Conservation (phyloP, 2,888 invertebrate genomes). For the Gortyna flavago region DNA sequence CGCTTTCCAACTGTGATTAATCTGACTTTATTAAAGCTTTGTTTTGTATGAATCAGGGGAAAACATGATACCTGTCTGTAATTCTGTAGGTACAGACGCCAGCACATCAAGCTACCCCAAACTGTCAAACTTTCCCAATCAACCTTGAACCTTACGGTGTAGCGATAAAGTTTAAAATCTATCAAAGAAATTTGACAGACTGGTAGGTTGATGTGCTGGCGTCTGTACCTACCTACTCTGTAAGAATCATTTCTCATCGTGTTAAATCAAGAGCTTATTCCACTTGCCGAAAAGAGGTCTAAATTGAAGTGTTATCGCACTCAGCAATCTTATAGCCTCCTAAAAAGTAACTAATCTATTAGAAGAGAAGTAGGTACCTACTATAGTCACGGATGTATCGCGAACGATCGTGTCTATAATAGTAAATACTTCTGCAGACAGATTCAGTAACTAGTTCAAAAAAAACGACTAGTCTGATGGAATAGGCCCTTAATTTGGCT, state of each 20-base stretch:
- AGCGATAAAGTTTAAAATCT: too few relatives aligned
- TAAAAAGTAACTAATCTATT: too few relatives aligned
- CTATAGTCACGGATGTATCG: too few relatives aligned
- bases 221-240: too few relatives aligned
- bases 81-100: too few relatives aligned
- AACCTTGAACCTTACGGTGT: too few relatives aligned
- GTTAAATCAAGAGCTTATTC: background rate
- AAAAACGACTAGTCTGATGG: background rate
- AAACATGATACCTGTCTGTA: background rate
- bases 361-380: too few relatives aligned
- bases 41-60: conserved; percentile 58
- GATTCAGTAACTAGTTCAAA: background rate
- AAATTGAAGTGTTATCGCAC: background rate
- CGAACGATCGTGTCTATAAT: background rate
- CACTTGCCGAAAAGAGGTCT: background rate
- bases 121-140: too few relatives aligned
- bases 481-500: background rate
- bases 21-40: conserved; percentile 43
- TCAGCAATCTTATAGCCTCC: background rate
- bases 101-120: too few relatives aligned
- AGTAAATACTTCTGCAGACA: background rate
- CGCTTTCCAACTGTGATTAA: conserved; percentile 45
- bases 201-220: too few relatives aligned
- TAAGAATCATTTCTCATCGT: conserved; percentile 12
- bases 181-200: too few relatives aligned